Base-by-base conservation (phyloP, 2,113 vertebrate species). In the Anoura caudifer region DNA sequence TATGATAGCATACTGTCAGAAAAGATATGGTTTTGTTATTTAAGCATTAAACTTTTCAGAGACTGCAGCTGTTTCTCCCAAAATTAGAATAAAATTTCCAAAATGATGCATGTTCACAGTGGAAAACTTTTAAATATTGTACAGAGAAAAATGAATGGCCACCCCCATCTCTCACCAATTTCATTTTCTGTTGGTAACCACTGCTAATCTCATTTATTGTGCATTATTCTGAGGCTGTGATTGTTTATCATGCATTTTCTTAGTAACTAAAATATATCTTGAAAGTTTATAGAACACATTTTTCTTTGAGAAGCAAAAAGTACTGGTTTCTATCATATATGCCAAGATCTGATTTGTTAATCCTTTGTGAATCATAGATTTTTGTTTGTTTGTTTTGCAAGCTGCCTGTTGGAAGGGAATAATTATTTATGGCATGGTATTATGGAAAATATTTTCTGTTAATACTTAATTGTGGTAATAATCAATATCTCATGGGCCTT, bases 41-140 rank as follows among this genome's bases (percentile, higher is more conserved):
- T 72, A 73, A 94, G 61, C 59, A 19, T 95, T 81, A 65, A 84
- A 31, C 38, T 89, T 97, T 75, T 83, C 43, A 65, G 82, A 83
- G 79, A 22, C 87, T 79, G 33, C 83, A 88, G 70, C 81, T 97
- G 81, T 86, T 96, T 76, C 11, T 36, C 52, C 0, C 22, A 85
- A 93, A 90, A 36, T 96, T 67, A 88, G 94, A 96, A 94, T 92
- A 94, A 81, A 95, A 83, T 97, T 87, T 81, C 70, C 69, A 56
- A 95, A 87, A 41, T 92, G 50, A 87, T 90, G 24, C 24, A 94
- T 4, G 0, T 88, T 97, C 33, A 50, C 47, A 47, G 33, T 82
- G 61, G 81, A 61, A 94, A 86, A 91, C 76, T 92, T 97, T 93
- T 88, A 91, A 95, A 75, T 95, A 81, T 56, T 92, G 84, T 85